These are phyloP conservation scores for Bibio marci DNA, from an alignment of 2,888 invertebrate genomes.

Conservation along the genomic window DNA sequence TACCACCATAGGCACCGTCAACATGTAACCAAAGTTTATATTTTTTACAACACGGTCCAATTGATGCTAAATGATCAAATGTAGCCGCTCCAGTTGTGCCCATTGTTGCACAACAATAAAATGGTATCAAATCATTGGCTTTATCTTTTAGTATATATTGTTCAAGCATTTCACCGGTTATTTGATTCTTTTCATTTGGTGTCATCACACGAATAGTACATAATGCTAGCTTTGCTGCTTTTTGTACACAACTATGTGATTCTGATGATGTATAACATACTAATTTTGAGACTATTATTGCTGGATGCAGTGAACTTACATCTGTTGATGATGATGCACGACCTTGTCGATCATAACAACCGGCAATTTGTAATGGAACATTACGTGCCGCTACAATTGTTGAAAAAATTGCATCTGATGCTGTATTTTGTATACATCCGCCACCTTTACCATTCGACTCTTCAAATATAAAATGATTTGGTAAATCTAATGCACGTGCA, in stretches of 20 bases:
- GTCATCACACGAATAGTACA: conserved; percentile 42
- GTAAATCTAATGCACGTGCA: conserved; percentile 58
- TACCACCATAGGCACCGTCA: conserved; percentile 7
- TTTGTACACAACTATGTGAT: conserved; percentile 4
- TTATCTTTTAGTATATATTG: conserved; percentile 4
- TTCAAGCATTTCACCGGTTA: conserved; percentile 3
- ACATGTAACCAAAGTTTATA: conserved; percentile 8
- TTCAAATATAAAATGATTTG: conserved; percentile 51
- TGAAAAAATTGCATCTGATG: conserved; percentile 5
- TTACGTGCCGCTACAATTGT: conserved; percentile 7
- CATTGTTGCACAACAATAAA: conserved; percentile 3
- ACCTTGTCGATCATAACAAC: background rate
- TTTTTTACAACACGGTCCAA: conserved; percentile 3
- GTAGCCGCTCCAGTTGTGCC: conserved; percentile 7
- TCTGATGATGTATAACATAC: conserved; percentile 6
- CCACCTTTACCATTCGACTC: conserved; percentile 53
- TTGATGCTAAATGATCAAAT: conserved; percentile 5
- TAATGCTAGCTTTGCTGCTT: conserved; percentile 1
- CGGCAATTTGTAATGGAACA: background rate
- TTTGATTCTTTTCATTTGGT: conserved; percentile 40
- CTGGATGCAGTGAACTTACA: background rate
- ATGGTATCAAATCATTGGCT: conserved; percentile 5
- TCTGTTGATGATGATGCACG: background rate
- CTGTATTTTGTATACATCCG: conserved; percentile 43
- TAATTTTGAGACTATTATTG: background rate